Base-by-base conservation (phyloP, 1,140 invertebrate genomes). In the Ostrea denselamellosa region DNA sequence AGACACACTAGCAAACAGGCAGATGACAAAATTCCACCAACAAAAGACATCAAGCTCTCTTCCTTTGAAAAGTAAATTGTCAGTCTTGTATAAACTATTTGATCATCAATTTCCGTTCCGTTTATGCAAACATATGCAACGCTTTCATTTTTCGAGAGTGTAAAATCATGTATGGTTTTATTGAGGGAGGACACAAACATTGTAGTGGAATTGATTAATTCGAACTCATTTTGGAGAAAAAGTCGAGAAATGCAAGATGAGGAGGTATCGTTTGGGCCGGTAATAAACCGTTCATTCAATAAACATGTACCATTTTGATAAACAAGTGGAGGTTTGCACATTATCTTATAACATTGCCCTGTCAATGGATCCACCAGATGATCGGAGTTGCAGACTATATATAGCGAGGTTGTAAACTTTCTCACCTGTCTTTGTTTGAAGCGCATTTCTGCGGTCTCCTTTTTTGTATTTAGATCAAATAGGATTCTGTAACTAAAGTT, bases 1-100 rank as follows among this genome's bases (percentile, higher is more conserved):
- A 96, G 88, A 9, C 85, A 87, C 14, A 92, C 54, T 17, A 90
- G 62, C 9, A 93, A 88, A 10, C 89, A 90, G 14, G 89, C 62
- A 2, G 93, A 52, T 12, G 93, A 93, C 17, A 93, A 58, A 8
- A 90, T 54, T 3, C 90, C 58, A 3, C 91, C 90, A n/a, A 91
- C 82, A 12, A 91, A 62, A 68, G 90, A 91, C 19, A 93, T 65
- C 52, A 92, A 52, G 4, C 87, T 88, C 58, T 92, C 91, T 0
- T 85, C 52, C 12, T 65, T 28, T 12, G 83, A 85, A 84, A 90
- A 91, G 81, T 51, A 25, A 14, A 34, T 28, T 71, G 51, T 28
- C 51, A 54, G 62, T 10, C 56, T 25, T 53, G 52, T 34, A 54
- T 62, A 10, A 44, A 19, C 22, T 25, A 83, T 82, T 62, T 25